Percentiles rank a stretch among this genome's conserved stretches.
phyloP scores from a whole-genome alignment of 2,888 invertebrate species.

The Congeria kusceri region DNA sequence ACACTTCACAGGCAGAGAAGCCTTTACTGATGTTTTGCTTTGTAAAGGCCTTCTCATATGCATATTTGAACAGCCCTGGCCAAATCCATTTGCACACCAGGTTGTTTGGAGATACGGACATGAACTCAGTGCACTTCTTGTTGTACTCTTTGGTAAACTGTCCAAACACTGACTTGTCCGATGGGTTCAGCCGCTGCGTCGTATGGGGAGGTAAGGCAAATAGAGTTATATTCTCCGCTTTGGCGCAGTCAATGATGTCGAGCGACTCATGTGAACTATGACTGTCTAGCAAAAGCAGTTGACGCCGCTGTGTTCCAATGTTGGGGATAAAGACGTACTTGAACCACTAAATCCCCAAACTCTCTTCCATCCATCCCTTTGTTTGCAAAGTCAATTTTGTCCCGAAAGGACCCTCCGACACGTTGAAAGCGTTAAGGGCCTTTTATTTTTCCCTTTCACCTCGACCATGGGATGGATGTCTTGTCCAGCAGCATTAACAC shows the following conservation, averaged over 20 bases:
- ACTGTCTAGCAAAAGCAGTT: conserved; percentile 49
- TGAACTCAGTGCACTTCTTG: conserved; percentile 25
- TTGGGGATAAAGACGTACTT: conserved; percentile 26
- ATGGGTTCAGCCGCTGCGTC: conserved; percentile 17
- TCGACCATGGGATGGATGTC: conserved; percentile 40
- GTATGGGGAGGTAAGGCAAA: conserved; percentile 23
- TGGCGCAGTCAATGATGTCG: conserved; percentile 10
- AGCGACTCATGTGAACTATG: conserved; percentile 49
- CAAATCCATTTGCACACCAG: conserved; percentile 25
- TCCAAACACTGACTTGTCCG: conserved; percentile 30
- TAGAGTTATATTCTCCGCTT: conserved; percentile 2
- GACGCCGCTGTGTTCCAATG: conserved; percentile 48
- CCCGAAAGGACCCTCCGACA: conserved; percentile 14
- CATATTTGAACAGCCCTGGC: conserved; percentile 20
- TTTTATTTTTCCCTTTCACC: conserved; percentile 19
- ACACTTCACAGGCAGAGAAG: conserved; percentile 24
- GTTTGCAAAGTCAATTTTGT: conserved; percentile 39
- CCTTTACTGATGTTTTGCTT: conserved; percentile 25
- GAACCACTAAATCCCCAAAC: conserved; percentile 40
- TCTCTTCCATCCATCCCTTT: conserved; percentile 58
- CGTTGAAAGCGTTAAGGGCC: conserved; percentile 2
- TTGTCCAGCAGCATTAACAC: conserved; percentile 43
- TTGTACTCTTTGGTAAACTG: conserved; percentile 24
- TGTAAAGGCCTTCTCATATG: conserved; percentile 24
- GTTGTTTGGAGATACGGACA: conserved; percentile 20